A percentile compares a stretch with the other conserved stretches of the same genome.
Conservation (phyloP, 2,113 vertebrate genomes). For the Garra rufa region DNA sequence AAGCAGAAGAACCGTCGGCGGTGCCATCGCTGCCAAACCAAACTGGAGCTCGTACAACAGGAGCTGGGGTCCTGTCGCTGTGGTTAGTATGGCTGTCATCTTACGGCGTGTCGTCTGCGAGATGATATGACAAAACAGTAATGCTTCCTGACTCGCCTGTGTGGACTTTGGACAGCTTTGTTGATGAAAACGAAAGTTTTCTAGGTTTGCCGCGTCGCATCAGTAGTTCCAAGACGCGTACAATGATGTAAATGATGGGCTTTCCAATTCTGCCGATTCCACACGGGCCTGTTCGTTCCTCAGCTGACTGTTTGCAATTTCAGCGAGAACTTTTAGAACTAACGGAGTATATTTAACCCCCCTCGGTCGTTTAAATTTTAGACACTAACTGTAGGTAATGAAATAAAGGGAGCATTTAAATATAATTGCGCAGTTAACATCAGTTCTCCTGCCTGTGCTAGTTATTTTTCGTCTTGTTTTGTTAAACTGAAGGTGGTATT, state of each 20-base stretch:
- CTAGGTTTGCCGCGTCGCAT: not conserved
- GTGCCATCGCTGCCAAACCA: slow-evolving; percentile 98
- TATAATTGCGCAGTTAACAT: slow-evolving; percentile 27
- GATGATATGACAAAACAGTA: not conserved
- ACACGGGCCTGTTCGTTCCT: not conserved
- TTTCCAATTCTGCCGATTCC: slow-evolving; percentile 1
- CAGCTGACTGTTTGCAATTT: not conserved
- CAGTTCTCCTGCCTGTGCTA: slow-evolving; percentile 4
- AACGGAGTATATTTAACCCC: not conserved
- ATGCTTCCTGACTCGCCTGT: not conserved
- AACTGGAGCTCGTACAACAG: slow-evolving; percentile 98
- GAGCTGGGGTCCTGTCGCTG: slow-evolving; percentile 98
- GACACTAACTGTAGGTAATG: slow-evolving; percentile 26
- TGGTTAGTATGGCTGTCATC: slow-evolving; percentile 76
- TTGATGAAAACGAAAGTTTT: not conserved
- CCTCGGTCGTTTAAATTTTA: not conserved
- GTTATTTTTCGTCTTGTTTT: slow-evolving; percentile 8
- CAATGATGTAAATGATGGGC: not conserved
- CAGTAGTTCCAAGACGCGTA: not conserved
- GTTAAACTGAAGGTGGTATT: slow-evolving; percentile 36
- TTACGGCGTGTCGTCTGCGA: not conserved
- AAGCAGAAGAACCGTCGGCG: slow-evolving; percentile 96
- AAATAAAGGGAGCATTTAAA: slow-evolving; percentile 29
- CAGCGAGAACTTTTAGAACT: not conserved
- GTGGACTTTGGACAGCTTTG: slow-evolving; percentile 1